Percentiles rank a stretch among this genome's conserved stretches.
phyloP scores from a whole-genome alignment of 2,113 vertebrate genomes.

The Sorex fumeus region DNA sequence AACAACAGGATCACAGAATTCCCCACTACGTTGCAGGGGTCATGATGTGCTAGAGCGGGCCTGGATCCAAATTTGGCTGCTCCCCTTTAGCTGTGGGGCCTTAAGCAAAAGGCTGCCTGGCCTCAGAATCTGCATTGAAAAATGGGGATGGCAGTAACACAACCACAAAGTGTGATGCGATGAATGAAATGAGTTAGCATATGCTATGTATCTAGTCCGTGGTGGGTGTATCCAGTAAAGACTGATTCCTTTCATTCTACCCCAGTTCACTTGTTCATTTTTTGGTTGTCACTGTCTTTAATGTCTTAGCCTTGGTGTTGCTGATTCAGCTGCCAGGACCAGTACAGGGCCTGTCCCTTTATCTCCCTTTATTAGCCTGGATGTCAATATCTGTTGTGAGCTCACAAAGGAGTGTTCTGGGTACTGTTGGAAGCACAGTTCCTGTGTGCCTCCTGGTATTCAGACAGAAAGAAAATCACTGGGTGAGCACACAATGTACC shows the following conservation, averaged over 20 bases:
- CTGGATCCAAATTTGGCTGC: background rate
- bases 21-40: background rate
- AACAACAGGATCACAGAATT: background rate
- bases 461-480: background rate
- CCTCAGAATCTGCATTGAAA: constrained; percentile 30
- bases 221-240: background rate
- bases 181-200: constrained; percentile 28
- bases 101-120: constrained; percentile 15
- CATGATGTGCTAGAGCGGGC: background rate
- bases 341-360: background rate
- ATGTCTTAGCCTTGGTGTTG: constrained; percentile 26
- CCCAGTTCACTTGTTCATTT: background rate
- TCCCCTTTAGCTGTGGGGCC: background rate
- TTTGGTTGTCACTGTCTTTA: background rate
- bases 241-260: background rate
- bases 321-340: background rate
- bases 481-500: background rate
- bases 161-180: background rate
- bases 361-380: background rate
- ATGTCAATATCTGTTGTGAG: background rate
- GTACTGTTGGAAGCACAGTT: background rate
- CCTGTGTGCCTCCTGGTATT: background rate
- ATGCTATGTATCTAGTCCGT: background rate
- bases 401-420: constrained; percentile 5
- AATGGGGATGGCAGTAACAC: background rate